phyloP scores from a whole-genome alignment of 2,797 vertebrate species.

The Neosalanx taihuensis region DNA sequence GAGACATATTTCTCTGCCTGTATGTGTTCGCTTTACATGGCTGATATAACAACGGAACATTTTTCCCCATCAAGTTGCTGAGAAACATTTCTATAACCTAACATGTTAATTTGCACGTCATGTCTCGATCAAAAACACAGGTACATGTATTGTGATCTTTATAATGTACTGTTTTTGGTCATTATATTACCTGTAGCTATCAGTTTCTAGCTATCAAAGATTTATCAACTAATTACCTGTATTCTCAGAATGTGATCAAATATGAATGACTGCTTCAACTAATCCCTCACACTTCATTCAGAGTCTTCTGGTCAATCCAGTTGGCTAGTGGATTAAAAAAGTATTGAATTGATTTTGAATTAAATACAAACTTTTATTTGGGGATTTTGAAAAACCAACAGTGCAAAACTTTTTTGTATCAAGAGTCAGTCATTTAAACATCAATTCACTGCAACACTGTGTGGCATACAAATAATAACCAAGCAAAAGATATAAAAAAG shows the following conservation, averaged over 20 bases:
- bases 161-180: slow-evolving; percentile 12
- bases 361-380: neutral
- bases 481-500: too few relatives aligned
- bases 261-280: slow-evolving; percentile 59
- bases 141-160: neutral
- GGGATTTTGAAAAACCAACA: neutral
- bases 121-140: neutral
- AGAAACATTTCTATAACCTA: too few relatives aligned
- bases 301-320: neutral
- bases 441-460: neutral
- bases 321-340: neutral
- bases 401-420: neutral
- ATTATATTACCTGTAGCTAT: slow-evolving; percentile 47
- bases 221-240: slow-evolving; percentile 59
- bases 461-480: neutral
- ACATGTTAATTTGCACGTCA: too few relatives aligned
- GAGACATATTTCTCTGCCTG: neutral
- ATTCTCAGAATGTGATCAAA: slow-evolving; percentile 59
- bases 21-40: neutral
- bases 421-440: neutral
- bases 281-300: slow-evolving; percentile 41
- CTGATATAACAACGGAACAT: neutral
- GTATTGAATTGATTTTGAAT: neutral
- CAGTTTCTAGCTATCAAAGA: slow-evolving; percentile 66
- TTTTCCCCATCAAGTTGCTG: too few relatives aligned